Conservation (phyloP, 2,888 invertebrate species). For the Sialis fuliginosa region DNA sequence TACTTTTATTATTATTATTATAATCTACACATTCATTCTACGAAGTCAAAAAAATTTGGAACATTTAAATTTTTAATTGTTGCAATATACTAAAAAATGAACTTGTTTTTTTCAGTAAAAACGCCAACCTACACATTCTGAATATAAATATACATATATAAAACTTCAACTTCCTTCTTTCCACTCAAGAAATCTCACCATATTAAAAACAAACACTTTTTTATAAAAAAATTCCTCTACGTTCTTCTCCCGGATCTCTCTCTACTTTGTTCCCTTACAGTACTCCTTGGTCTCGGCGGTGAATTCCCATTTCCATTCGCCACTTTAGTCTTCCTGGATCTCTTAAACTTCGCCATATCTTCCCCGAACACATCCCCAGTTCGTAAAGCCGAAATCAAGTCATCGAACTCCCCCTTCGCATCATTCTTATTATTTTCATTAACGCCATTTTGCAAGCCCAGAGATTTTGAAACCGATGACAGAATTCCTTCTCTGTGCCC, state of each 20-base stretch:
- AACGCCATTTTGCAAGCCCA: constrained; percentile 43
- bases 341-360: constrained; percentile 82
- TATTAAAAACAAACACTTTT: too few relatives aligned
- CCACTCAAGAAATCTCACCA: too few relatives aligned
- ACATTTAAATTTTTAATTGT: too few relatives aligned
- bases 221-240: constrained; percentile 9
- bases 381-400: constrained; percentile 81
- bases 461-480: constrained; percentile 53
- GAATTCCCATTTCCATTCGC: constrained; percentile 33
- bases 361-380: constrained; percentile 94
- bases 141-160: too few relatives aligned
- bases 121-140: too few relatives aligned
- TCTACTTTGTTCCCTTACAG: constrained; percentile 46
- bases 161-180: too few relatives aligned
- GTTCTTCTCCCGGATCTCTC: constrained; percentile 34
- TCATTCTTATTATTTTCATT: constrained; percentile 35
- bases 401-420: constrained; percentile 85
- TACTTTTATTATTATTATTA: too few relatives aligned
- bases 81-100: too few relatives aligned
- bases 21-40: too few relatives aligned
- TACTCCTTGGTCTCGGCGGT: constrained; percentile 42
- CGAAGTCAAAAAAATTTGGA: too few relatives aligned
- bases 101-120: too few relatives aligned
- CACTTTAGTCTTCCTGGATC: constrained; percentile 49
- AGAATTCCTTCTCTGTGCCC: constrained; percentile 60